Evolutionary conservation across 2,888 invertebrate genomes (phyloP).

Genomic region (Carcina quercana): DNA sequence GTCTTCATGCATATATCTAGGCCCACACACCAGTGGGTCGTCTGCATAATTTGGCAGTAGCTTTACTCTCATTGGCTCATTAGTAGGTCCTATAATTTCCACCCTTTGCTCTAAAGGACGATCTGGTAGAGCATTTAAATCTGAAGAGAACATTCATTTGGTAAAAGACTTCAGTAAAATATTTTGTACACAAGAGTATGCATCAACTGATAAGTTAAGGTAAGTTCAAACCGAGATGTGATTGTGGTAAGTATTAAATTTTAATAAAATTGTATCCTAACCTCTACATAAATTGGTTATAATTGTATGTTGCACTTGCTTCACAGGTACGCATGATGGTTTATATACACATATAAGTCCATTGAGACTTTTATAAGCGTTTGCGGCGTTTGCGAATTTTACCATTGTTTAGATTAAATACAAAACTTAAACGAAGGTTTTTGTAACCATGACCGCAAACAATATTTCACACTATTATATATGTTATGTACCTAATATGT

Average conservation of each 20-base stretch:
- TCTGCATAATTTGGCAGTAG: slow-evolving; percentile 82
- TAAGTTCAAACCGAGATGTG: too few species aligned
- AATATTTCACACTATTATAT: too few species aligned
- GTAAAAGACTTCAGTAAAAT: too few species aligned
- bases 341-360: slow-evolving; percentile 88
- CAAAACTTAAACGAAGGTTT: too few species aligned
- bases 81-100: slow-evolving; percentile 78
- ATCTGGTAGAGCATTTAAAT: slow-evolving; percentile 80
- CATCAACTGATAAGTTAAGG: too few species aligned
- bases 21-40: slow-evolving; percentile 83
- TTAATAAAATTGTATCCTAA: slow-evolving; percentile 39
- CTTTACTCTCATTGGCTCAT: slow-evolving; percentile 69
- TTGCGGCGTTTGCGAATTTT: slow-evolving; percentile 61
- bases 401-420: slow-evolving; percentile 40
- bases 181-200: too few species aligned
- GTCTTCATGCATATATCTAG: slow-evolving; percentile 81
- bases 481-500: too few species aligned
- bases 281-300: slow-evolving; percentile 80
- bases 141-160: slow-evolving; percentile 63
- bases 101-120: slow-evolving; percentile 75
- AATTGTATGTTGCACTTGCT: slow-evolving; percentile 72
- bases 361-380: slow-evolving; percentile 79
- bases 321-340: slow-evolving; percentile 75
- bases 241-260: background rate
- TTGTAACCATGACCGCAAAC: too few species aligned